A percentile compares a stretch with the other conserved stretches of the same genome.
These are phyloP conservation scores for Ephestia elutella DNA, from an alignment of 1,140 invertebrate genomes.

Conservation along the genomic window DNA sequence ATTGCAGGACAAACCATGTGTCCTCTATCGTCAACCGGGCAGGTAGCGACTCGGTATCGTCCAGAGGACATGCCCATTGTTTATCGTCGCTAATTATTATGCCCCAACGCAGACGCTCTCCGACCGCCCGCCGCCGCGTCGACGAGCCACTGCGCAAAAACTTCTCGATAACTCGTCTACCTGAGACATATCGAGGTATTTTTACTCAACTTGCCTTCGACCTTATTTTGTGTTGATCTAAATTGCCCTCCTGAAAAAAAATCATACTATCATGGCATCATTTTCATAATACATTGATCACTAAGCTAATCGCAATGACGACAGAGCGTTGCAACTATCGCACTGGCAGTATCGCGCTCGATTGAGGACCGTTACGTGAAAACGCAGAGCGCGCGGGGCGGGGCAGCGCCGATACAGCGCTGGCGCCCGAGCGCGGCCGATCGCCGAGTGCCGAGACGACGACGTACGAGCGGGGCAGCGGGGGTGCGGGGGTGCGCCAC, in stretches of 20 bases:
- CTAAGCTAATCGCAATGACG: slow-evolving; percentile 37
- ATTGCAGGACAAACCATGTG: slow-evolving; percentile 57
- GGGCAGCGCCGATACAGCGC: slow-evolving; percentile 52
- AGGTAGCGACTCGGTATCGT: slow-evolving; percentile 63
- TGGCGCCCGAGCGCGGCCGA: slow-evolving; percentile 59
- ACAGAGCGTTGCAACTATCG: slow-evolving; percentile 49
- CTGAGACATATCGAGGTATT: slow-evolving; percentile 25
- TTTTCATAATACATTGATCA: slow-evolving; percentile 20
- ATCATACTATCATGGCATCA: slow-evolving; percentile 1
- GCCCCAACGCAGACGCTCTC: slow-evolving; percentile 50
- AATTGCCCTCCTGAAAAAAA: neutral
- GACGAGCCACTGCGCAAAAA: slow-evolving; percentile 44
- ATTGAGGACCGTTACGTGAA: slow-evolving; percentile 73
- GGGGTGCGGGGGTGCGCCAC: slow-evolving; percentile 68
- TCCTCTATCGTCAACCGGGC: slow-evolving; percentile 60
- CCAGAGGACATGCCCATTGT: slow-evolving; percentile 68
- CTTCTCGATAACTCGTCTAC: slow-evolving; percentile 33
- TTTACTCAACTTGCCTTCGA: neutral
- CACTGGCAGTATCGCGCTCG: slow-evolving; percentile 66
- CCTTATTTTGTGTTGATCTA: neutral
- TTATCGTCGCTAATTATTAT: slow-evolving; percentile 71
- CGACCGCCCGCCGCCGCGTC: slow-evolving; percentile 42
- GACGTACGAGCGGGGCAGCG: slow-evolving; percentile 43
- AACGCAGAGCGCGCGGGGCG: slow-evolving; percentile 64
- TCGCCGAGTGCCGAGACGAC: slow-evolving; percentile 55